A percentile compares a stretch with the other conserved stretches of the same genome.
phyloP scores from a whole-genome alignment of 2,888 invertebrate genomes.

The Lepetodrilus schrolli region DNA sequence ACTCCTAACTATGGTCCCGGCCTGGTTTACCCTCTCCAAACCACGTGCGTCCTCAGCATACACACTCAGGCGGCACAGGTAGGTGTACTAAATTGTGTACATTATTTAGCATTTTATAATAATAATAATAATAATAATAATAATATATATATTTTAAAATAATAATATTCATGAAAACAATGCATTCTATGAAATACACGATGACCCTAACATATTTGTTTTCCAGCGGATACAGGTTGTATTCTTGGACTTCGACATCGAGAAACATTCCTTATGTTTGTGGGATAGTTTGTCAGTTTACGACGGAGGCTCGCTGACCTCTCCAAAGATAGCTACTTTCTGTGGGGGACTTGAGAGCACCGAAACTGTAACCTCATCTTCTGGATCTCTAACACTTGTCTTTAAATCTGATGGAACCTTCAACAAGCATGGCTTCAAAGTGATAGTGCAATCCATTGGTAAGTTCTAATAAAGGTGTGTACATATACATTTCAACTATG shows the following conservation, averaged over 20 bases:
- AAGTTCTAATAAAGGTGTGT: background rate
- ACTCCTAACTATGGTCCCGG: constrained; percentile 20
- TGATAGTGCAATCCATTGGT: background rate
- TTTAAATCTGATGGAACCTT: constrained; percentile 25
- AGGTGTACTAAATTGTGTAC: no score
- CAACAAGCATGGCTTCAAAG: constrained; percentile 15
- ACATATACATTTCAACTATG: background rate
- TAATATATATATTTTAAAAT: background rate
- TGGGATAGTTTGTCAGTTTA: constrained; percentile 34
- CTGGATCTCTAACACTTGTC: background rate
- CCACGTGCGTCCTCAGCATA: background rate
- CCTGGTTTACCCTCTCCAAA: constrained; percentile 2
- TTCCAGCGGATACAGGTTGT: constrained; percentile 20
- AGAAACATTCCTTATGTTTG: constrained; percentile 13
- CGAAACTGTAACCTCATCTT: background rate
- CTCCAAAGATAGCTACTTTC: background rate
- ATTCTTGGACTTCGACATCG: constrained; percentile 28
- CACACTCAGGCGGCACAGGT: background rate
- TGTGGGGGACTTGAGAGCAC: background rate
- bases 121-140: background rate
- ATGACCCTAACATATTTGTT: background rate
- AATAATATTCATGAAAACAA: background rate
- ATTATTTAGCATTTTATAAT: background rate
- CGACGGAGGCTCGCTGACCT: background rate
- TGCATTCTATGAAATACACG: no score